Evolutionary conservation across 2,113 vertebrate genomes (phyloP), one percentile per base, ranked within the genome.

Genomic region (Zingel zingel): DNA sequence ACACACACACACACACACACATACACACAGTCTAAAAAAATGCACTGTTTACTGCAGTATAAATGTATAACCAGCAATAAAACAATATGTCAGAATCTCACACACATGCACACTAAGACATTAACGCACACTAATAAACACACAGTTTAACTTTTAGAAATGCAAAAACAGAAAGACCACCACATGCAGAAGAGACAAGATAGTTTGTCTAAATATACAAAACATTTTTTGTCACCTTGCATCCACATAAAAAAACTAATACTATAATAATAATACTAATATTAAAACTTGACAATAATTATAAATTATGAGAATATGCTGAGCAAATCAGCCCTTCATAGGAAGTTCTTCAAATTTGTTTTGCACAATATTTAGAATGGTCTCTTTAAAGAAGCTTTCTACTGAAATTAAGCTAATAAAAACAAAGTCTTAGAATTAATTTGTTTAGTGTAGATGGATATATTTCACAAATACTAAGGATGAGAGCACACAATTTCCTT

Each of bases 91-190:
- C 45, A 63, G 62, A 62, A 74, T 48, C 12, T 33, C 21, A 48
- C 43, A 74, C 47, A 75, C 57, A 61, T n/a, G 84, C n/a, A 71
- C 64, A 86, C 51, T 61, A 64, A 74, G 27, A 51, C 14, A 74
- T 45, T 43, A 63, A 81, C 9, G 6, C 1, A 71, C 65, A 79
- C 66, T 88, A 13, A 81, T 23, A 85, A 33, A 81, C 18, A 62
- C 56, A 73, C 75, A 79, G 54, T 72, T 72, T 48, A 75, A 81
- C 81, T 86, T 57, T 54, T 6, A 82, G 54, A 78, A 25, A 73
- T 56, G 21, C 33, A 56, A 50, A 56, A 79, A 82, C 30, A 67
- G 30, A 39, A 7, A 77, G 58, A 80, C 27, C 18, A 18, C 72
- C 57, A 71, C 13, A 77, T 65, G 36, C 77, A 79, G 64, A 81